Percentiles rank a stretch among this genome's conserved stretches.
Conservation (phyloP, 2,888 invertebrate genomes). For the Hololepta plana region DNA sequence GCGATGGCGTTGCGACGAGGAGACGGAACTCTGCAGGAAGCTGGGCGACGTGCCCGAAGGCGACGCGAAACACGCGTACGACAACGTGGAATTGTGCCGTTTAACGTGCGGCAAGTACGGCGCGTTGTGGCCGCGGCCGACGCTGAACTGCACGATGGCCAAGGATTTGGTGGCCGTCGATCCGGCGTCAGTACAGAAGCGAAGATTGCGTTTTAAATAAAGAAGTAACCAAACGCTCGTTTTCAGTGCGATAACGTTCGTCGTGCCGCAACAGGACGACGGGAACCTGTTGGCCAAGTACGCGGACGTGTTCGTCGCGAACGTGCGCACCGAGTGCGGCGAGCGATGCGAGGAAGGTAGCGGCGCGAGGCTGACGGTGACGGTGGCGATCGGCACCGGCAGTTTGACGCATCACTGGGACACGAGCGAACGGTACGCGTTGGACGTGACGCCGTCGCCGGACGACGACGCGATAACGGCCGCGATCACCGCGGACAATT, state of each 20-base stretch:
- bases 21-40: constrained; percentile 8
- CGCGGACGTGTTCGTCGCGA: constrained; percentile 31
- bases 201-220: too few relatives aligned
- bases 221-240: too few relatives aligned
- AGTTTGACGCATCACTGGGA: constrained; percentile 38
- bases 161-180: constrained; percentile 33
- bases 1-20: constrained; percentile 11
- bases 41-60: not conserved
- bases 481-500: constrained; percentile 37
- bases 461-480: too few relatives aligned
- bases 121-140: constrained; percentile 52
- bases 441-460: constrained; percentile 6
- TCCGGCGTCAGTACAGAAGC: constrained; percentile 28
- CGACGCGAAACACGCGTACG: constrained; percentile 5
- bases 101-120: constrained; percentile 50
- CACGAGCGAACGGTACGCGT: constrained; percentile 49
- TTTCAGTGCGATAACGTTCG: constrained; percentile 11
- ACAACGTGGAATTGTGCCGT: constrained; percentile 39
- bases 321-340: constrained; percentile 39
- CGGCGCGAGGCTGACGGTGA: constrained; percentile 24
- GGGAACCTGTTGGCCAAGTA: not conserved
- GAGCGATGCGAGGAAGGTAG: constrained; percentile 26
- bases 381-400: constrained; percentile 32
- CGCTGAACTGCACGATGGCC: constrained; percentile 28
- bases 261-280: not conserved